Conservation (phyloP, 2,113 vertebrate species). For the Poecile atricapillus region DNA sequence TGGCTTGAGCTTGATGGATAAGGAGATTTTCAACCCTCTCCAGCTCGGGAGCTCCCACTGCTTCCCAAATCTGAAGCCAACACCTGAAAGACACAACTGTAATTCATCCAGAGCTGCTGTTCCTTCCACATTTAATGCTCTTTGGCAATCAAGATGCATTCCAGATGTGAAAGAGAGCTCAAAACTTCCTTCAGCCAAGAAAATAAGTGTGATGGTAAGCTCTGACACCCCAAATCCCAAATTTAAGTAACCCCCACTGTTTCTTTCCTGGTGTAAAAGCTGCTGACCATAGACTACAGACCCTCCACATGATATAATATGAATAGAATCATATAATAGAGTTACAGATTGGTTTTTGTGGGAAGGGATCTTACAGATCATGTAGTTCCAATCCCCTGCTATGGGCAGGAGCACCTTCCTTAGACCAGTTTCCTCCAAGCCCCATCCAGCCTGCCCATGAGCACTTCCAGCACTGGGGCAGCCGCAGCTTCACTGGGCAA, state of each 20-base stretch:
- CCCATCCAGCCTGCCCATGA: not conserved
- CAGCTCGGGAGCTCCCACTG: not conserved
- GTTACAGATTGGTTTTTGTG: not conserved
- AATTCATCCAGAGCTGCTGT: not conserved
- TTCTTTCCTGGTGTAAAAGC: not conserved
- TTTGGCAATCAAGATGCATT: not conserved
- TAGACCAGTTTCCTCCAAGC: not conserved
- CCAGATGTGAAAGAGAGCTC: not conserved
- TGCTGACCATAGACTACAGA: not conserved
- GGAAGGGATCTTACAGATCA: not conserved
- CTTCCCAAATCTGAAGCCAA: not conserved
- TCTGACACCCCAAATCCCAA: not conserved
- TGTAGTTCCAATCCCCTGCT: not conserved
- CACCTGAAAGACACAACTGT: conserved; percentile 16
- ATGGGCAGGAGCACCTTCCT: not conserved
- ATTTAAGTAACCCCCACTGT: not conserved
- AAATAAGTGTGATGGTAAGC: not conserved
- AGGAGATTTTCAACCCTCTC: not conserved
- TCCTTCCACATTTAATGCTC: not conserved
- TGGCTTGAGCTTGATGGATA: not conserved
- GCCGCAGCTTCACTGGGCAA: not conserved
- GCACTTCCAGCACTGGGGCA: not conserved
- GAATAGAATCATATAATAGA: not conserved
- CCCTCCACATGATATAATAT: not conserved
- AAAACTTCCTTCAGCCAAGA: not conserved